These are phyloP conservation scores for Chaetodon trifascialis DNA, from an alignment of 2,113 vertebrate species.

Conservation along the genomic window DNA sequence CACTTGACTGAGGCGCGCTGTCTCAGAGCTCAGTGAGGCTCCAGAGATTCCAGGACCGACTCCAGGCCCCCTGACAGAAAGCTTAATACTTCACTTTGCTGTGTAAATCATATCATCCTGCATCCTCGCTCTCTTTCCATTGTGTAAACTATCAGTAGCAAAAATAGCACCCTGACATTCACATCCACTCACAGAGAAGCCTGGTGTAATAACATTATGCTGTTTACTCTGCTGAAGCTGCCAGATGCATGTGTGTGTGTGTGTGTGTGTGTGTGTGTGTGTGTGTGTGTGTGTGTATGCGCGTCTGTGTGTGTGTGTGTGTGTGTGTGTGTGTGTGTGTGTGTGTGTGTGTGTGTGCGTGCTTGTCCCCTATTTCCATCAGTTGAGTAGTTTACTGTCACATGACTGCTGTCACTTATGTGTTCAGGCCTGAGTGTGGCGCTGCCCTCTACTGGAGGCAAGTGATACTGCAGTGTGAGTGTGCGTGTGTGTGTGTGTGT, in stretches of 20 bases:
- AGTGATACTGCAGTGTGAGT: not conserved
- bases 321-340: conserved; percentile 16
- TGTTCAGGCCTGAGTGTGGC: conserved; percentile 23
- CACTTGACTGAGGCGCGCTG: not conserved
- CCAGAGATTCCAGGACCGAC: not conserved
- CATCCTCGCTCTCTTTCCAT: conserved; percentile 30
- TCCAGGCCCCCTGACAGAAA: not conserved
- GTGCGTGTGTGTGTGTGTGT: not conserved
- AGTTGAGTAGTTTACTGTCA: conserved; percentile 57
- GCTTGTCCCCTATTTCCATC: conserved; percentile 35
- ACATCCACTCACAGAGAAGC: conserved; percentile 57
- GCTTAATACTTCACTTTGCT: conserved; percentile 12
- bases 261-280: not conserved
- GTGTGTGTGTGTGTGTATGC: conserved; percentile 32
- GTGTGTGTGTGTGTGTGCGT: not conserved
- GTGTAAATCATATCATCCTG: conserved; percentile 17
- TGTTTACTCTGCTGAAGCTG: conserved; percentile 52
- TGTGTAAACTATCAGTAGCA: conserved; percentile 27
- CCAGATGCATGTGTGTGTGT: conserved; percentile 51
- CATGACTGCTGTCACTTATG: conserved; percentile 60
- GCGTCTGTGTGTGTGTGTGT: no score
- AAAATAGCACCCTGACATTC: conserved; percentile 67
- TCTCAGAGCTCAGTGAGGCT: not conserved
- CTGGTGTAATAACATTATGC: conserved; percentile 64
- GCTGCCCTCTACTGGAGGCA: conserved; percentile 63